Conservation (phyloP, 2,888 invertebrate species). For the Pycnomerus fuliginosus region DNA sequence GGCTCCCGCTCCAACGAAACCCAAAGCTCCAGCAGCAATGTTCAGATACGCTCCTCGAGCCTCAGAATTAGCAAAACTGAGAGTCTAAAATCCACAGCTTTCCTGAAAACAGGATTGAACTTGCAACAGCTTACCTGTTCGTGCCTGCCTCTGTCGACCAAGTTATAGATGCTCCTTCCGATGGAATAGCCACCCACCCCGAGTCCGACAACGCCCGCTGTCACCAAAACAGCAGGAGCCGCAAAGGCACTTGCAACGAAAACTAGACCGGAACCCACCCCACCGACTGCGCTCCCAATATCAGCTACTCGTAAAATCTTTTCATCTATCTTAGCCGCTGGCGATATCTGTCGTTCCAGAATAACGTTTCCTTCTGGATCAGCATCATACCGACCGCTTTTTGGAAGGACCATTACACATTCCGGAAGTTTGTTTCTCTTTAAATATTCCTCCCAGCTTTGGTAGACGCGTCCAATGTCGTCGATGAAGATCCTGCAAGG, state of each 20-base stretch:
- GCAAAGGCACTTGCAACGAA: slow-evolving; percentile 44
- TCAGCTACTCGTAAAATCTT: slow-evolving; percentile 40
- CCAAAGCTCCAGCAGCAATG: slow-evolving; percentile 59
- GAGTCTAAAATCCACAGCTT: slow-evolving; percentile 45
- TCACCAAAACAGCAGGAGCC: slow-evolving; percentile 52
- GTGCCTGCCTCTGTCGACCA: slow-evolving; percentile 55
- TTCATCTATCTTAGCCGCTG: slow-evolving; percentile 39
- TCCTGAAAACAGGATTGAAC: too few species aligned
- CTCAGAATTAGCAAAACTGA: slow-evolving; percentile 57
- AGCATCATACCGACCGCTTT: slow-evolving; percentile 50
- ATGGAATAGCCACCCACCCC: slow-evolving; percentile 55
- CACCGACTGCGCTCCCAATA: slow-evolving; percentile 37
- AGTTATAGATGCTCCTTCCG: slow-evolving; percentile 54
- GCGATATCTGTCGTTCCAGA: slow-evolving; percentile 39
- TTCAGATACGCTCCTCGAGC: slow-evolving; percentile 62
- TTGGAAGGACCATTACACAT: slow-evolving; percentile 58
- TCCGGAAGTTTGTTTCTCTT: slow-evolving; percentile 56
- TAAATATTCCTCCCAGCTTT: slow-evolving; percentile 58
- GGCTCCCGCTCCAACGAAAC: slow-evolving; percentile 59
- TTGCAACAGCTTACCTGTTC: slow-evolving; percentile 53
- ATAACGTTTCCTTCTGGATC: slow-evolving; percentile 40
- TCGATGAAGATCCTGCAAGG: slow-evolving; percentile 46
- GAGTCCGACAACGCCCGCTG: slow-evolving; percentile 41
- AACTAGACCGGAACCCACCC: slow-evolving; percentile 54
- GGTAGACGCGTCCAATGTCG: slow-evolving; percentile 55